Evolutionary conservation across 2,113 vertebrate genomes (phyloP).

Genomic region (Dermatemys mawii): DNA sequence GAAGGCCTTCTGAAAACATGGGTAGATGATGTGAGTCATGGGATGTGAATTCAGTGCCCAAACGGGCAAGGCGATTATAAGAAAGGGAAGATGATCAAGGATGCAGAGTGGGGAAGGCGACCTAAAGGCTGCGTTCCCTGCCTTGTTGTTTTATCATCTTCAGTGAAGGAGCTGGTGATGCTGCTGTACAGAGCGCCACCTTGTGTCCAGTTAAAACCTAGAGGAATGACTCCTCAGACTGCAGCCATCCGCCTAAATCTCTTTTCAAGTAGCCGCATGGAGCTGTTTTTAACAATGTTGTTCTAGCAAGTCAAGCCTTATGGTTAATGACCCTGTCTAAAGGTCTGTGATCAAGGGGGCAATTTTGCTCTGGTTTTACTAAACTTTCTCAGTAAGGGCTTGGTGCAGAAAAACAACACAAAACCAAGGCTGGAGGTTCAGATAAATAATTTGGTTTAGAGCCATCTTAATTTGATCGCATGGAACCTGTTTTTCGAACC

Average conservation of each 20-base stretch:
- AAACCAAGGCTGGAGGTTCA: not conserved
- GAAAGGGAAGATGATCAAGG: not conserved
- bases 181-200: not conserved
- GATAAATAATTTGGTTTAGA: not conserved
- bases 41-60: not conserved
- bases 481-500: no score
- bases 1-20: not conserved
- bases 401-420: not conserved
- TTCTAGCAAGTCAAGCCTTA: not conserved
- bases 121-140: not conserved
- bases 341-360: fast-evolving
- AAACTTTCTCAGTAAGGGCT: not conserved
- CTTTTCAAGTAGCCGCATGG: not conserved
- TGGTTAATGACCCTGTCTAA: not conserved
- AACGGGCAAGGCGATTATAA: not conserved
- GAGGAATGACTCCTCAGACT: not conserved
- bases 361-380: fast-evolving
- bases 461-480: no score
- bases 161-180: not conserved
- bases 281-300: not conserved
- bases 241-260: no score
- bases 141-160: not conserved
- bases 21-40: not conserved
- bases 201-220: not conserved
- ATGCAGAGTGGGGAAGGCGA: no score